Percentiles rank a stretch among this genome's conserved stretches.
Evolutionary conservation across 2,888 invertebrate genomes (phyloP).

Genomic region (Steinernema carpocapsae): DNA sequence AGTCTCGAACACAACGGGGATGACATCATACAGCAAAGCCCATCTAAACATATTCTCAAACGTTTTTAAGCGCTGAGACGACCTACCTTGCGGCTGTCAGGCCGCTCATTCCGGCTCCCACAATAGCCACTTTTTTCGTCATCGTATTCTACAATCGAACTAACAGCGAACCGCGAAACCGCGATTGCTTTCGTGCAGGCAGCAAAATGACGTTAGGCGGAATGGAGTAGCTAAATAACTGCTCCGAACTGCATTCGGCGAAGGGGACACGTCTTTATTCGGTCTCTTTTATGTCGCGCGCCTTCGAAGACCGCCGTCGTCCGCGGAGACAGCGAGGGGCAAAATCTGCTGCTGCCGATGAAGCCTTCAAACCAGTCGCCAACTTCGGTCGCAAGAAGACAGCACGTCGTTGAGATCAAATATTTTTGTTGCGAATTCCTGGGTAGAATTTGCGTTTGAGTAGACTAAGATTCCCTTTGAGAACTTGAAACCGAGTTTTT

Average conservation of each 20-base stretch:
- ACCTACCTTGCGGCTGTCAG: background rate
- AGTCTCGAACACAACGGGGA: conserved; percentile 12
- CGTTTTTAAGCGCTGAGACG: background rate
- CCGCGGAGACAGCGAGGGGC: background rate
- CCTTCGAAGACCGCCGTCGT: background rate
- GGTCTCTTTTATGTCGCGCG: background rate
- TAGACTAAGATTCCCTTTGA: no score
- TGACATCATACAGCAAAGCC: background rate
- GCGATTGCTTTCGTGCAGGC: no score
- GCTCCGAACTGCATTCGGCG: background rate
- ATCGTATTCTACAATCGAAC: background rate
- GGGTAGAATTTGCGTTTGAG: no score
- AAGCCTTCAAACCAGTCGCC: background rate
- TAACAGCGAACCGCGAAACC: no score
- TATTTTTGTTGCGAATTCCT: no score
- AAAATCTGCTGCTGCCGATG: background rate
- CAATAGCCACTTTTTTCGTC: conserved; percentile 14
- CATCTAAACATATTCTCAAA: background rate
- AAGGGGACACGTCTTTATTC: background rate
- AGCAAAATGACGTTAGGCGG: background rate
- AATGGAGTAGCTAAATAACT: no score
- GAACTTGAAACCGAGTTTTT: no score
- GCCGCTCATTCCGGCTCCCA: conserved; percentile 18
- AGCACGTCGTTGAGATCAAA: no score
- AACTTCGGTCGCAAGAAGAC: no score